These are phyloP conservation scores for Micropterix aruncella DNA, from an alignment of 2,888 invertebrate species.

Conservation along the genomic window DNA sequence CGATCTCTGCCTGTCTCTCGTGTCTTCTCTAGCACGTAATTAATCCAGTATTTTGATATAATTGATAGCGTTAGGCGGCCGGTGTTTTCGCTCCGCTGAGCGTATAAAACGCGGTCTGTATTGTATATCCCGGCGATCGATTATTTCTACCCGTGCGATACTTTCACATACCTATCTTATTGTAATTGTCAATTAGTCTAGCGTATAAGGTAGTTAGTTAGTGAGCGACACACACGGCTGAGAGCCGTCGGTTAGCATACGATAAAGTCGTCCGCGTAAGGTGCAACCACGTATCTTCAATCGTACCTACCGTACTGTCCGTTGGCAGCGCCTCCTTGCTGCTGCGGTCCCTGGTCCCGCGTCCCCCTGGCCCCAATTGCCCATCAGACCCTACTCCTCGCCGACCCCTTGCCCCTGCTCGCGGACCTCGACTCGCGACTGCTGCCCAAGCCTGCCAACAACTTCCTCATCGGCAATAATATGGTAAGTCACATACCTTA, in stretches of 20 bases:
- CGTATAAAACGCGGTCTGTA: background rate
- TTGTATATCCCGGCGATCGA: too few species aligned
- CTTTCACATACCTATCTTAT: too few species aligned
- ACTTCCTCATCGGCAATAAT: background rate
- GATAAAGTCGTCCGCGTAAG: too few species aligned
- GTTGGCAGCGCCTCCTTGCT: background rate
- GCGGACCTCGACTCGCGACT: background rate
- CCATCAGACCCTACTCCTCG: background rate
- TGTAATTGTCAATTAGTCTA: too few species aligned
- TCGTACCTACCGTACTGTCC: background rate
- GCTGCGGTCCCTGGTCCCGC: background rate
- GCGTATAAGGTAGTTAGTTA: too few species aligned
- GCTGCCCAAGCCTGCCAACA: background rate
- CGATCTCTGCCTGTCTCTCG: background rate
- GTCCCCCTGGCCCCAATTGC: background rate
- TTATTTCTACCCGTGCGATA: too few species aligned
- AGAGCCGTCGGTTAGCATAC: too few species aligned
- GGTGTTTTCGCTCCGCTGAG: background rate
- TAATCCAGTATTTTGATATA: background rate
- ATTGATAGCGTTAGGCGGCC: background rate
- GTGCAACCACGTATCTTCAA: background rate
- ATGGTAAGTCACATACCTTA: background rate
- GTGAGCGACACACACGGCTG: too few species aligned
- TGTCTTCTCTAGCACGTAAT: background rate
- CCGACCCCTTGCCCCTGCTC: background rate